Base-by-base conservation (phyloP, 1,140 invertebrate species). In the Gonatopus flavifemur region DNA sequence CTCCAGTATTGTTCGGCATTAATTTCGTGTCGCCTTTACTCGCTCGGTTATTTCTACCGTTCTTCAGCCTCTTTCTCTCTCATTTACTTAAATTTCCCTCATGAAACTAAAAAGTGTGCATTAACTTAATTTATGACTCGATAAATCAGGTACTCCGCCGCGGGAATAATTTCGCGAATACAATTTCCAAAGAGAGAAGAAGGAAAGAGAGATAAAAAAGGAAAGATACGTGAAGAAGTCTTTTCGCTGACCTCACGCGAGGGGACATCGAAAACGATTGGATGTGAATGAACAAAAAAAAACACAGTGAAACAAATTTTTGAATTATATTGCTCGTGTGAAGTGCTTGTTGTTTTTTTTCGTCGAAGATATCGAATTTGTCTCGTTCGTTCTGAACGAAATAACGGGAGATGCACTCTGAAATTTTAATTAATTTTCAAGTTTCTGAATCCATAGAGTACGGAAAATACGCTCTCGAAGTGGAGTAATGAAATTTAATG, bases 81-180 rank as follows among this genome's bases (percentile, higher is more conserved):
- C 49, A 32, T 57, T 57, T 53, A 53, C 54, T 49, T 42, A 43
- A 59, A 59, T 57, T 48, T 49, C 46, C 19, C 41, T 41, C 32
- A 40, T 49, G 44, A 42, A 48, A 59, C 45, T 42, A 53, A 59
- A 57, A 57, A 53, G 41, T 49, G 45, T 53, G 49, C 54, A 53
- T 59, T 57, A 57, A 33, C 33, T 50, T 57, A 57, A 59, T 59
- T 59, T 59, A 59, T 49, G 51, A n/a, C 30, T 13, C 50, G 20
- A 57, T 59, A 59, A 59, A 59, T 59, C 55, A 59, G 16, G 37
- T 8, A 15, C 18, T 8, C 32, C 46, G 12, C 32, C 31, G 28
- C 40, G 41, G 32, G 45, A 49, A 57, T 55, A 59, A 56, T 59
- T 56, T 40, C 38, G 31, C 16, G 38, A 15, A n/a, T n/a, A n/a